phyloP scores from a whole-genome alignment of 2,113 vertebrate genomes.

The Microtus montanus region DNA sequence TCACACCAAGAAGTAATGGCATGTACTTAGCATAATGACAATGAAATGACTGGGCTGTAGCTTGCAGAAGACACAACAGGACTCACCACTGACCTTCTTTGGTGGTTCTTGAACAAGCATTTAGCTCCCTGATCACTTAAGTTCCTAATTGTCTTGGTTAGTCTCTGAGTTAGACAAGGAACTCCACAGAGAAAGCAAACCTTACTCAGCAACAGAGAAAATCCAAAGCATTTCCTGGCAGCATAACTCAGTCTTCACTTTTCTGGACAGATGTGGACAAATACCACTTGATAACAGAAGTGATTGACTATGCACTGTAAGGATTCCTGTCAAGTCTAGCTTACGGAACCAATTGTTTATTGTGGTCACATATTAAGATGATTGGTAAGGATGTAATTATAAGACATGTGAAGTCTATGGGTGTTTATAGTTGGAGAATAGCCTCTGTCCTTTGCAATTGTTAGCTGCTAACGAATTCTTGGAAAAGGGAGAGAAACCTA shows the following conservation, averaged over 20 bases:
- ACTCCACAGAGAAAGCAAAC: background rate
- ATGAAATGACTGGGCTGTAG: background rate
- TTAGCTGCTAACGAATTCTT: background rate
- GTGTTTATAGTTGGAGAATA: background rate
- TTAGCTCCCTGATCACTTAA: background rate
- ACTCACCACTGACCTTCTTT: background rate
- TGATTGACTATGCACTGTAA: background rate
- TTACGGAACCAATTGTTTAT: background rate
- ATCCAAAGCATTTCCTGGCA: background rate
- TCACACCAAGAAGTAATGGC: background rate
- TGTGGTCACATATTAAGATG: too few species aligned
- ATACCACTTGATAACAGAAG: background rate
- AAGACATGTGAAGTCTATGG: background rate
- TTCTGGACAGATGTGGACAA: background rate
- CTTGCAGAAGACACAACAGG: background rate
- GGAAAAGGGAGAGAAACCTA: background rate
- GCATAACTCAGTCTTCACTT: background rate
- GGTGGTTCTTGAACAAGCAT: background rate
- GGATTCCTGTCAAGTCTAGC: background rate
- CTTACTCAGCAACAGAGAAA: background rate
- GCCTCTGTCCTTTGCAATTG: background rate
- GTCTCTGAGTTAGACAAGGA: background rate
- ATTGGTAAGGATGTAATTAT: background rate
- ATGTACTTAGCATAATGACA: background rate
- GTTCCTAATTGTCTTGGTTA: background rate